These are phyloP conservation scores for Dynastes maya DNA, from an alignment of 2,888 invertebrate genomes.

Conservation along the genomic window DNA sequence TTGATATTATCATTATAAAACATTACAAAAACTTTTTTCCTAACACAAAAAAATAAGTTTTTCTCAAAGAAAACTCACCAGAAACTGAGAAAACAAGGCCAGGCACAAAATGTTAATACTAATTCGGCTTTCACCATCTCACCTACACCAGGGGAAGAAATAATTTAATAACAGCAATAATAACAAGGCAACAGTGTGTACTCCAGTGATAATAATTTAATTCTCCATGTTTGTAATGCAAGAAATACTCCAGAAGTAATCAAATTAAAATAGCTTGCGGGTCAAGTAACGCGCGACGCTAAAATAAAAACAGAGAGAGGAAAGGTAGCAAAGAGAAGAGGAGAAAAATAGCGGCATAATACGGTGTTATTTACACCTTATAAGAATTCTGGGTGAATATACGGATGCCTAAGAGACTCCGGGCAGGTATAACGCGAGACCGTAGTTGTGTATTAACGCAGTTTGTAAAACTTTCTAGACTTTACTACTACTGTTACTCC, in stretches of 20 bases:
- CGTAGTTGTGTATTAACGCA: conserved; percentile 31
- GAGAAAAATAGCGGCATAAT: background rate
- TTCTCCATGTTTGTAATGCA: conserved; percentile 22
- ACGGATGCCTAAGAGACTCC: conserved; percentile 3
- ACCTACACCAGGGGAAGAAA: background rate
- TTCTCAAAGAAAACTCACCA: background rate
- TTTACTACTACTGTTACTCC: background rate
- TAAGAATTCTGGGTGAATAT: conserved; percentile 26
- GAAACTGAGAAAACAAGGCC: background rate
- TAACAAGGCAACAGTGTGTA: background rate
- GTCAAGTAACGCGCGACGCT: conserved; percentile 2
- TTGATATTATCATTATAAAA: no score
- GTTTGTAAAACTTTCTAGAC: conserved; percentile 27
- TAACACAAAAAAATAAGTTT: background rate
- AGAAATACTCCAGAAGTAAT: conserved; percentile 16
- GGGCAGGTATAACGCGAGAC: conserved; percentile 6
- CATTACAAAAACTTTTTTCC: background rate
- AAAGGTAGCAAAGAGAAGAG: background rate
- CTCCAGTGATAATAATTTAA: conserved; percentile 2
- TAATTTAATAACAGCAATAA: conserved; percentile 31
- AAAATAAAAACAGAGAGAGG: background rate
- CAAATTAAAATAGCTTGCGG: conserved; percentile 19
- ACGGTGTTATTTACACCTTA: conserved; percentile 36
- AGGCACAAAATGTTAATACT: background rate
- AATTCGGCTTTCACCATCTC: conserved; percentile 7